Evolutionary conservation across 2,888 invertebrate species (phyloP).

Genomic region (Fissipunctia ypsillon): DNA sequence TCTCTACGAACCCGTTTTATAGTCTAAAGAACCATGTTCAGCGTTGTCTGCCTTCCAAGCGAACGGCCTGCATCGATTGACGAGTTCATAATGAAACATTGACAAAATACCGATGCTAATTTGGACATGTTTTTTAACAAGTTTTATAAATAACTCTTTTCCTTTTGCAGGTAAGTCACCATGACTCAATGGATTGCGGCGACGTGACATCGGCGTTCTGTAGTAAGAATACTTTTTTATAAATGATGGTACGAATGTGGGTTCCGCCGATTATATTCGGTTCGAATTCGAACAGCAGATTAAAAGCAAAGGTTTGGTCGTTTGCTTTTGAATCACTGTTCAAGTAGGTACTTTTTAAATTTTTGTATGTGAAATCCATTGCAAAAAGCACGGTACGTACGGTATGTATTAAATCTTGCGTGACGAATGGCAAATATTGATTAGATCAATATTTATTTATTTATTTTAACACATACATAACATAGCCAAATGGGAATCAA

Average conservation of each 20-base stretch:
- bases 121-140: constrained; percentile 53
- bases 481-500: neutral
- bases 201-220: constrained; percentile 41
- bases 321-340: neutral
- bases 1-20: constrained; percentile 43
- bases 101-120: constrained; percentile 47
- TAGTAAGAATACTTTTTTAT: constrained; percentile 42
- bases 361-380: neutral
- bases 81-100: constrained; percentile 46
- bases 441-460: too few relatives aligned
- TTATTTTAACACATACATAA: too few relatives aligned
- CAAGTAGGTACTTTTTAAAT: neutral
- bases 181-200: constrained; percentile 58
- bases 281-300: too few relatives aligned
- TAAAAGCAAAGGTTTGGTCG: neutral
- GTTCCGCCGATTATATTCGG: neutral
- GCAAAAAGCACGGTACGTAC: neutral
- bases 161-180: constrained; percentile 73
- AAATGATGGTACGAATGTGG: neutral
- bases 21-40: constrained; percentile 25
- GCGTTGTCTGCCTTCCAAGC: neutral
- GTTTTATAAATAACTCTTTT: constrained; percentile 57
- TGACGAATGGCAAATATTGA: neutral
- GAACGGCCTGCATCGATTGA: constrained; percentile 24
- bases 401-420: neutral